Percentiles rank a stretch among this genome's conserved stretches.
phyloP scores from a whole-genome alignment of 2,888 invertebrate species.

The Campoplex nolae region DNA sequence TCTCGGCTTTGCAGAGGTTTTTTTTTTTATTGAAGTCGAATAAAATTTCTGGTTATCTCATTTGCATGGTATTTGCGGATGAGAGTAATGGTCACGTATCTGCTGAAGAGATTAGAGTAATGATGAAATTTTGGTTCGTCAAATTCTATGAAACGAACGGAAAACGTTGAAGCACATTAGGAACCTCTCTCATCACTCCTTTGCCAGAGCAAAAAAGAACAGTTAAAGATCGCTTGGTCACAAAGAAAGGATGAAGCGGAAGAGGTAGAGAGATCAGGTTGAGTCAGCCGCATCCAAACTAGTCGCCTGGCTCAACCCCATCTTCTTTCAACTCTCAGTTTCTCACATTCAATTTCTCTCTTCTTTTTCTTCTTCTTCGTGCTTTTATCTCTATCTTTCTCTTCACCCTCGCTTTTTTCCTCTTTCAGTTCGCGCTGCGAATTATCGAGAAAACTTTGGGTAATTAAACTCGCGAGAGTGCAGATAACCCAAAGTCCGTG shows the following conservation, averaged over 20 bases:
- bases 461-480: constrained; percentile 82
- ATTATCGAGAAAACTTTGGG: constrained; percentile 82
- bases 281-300: constrained; percentile 77
- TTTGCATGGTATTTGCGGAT: neutral
- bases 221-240: constrained; percentile 43
- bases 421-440: constrained; percentile 68
- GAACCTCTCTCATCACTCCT: constrained; percentile 17
- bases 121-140: neutral
- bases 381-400: constrained; percentile 15
- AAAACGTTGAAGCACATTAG: constrained; percentile 62
- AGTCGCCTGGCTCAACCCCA: constrained; percentile 67
- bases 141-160: constrained; percentile 39
- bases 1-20: neutral
- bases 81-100: neutral
- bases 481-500: constrained; percentile 78
- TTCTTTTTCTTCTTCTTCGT: constrained; percentile 27
- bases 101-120: constrained; percentile 12
- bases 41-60: neutral
- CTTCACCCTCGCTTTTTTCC: constrained; percentile 19
- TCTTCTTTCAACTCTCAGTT: constrained; percentile 40
- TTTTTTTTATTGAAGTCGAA: neutral
- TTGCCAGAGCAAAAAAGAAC: constrained; percentile 32
- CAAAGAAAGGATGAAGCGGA: constrained; percentile 45
- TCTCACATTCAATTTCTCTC: constrained; percentile 30
- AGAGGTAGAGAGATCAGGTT: constrained; percentile 68